Base-by-base conservation (phyloP, 1,140 invertebrate species). In the Lineus longissimus region DNA sequence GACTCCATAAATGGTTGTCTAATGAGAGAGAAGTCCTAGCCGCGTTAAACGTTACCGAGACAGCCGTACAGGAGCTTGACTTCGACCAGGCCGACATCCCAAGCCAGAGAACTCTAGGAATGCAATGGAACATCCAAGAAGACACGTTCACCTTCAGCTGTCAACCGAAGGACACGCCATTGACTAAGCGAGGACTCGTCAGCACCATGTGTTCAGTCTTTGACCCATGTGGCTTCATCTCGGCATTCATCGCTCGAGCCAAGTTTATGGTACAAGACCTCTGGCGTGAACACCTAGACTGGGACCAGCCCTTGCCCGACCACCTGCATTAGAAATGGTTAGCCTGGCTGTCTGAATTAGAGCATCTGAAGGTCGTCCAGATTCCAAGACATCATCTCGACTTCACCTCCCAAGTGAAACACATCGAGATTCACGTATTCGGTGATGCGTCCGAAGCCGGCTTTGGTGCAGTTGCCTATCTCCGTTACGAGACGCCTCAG, bases 401-500 rank as follows among this genome's bases (percentile, higher is more conserved):
- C 6, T 36, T 36, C 33, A 36, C 6, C 15, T 36, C 33, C 15
- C 33, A 7, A 15, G 33, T 57, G 6, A 7, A 17, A 6, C 1
- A n/a, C 40, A 15, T 17, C 19, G 22, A 68, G 27, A 9, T 56
- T 15, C 66, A 61, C 55, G 13, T 27, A 40, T 58, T 68, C 22
- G n/a, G 19, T 1, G 57, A 61, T 33, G 59, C 59, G 6, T 4
- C 1, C 31, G 19, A 54, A 27, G 40, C 31, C 19, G 63, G 55
- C 17, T 65, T 61, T 61, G 63, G 59, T 15, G 19, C 27, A 55
- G 63, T 55, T 22, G 11, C 41, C 15, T 61, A 65, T 33, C 29
- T 55, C 4, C 54, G 47, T 6, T 51, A 23, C 9, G 6, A 51
- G 4, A n/a, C 45, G 45, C 17, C 17, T 7, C 2, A 33, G 13